Evolutionary conservation across 2,113 vertebrate genomes (phyloP), one percentile per base, ranked within the genome.

Genomic region (Cariama cristata): DNA sequence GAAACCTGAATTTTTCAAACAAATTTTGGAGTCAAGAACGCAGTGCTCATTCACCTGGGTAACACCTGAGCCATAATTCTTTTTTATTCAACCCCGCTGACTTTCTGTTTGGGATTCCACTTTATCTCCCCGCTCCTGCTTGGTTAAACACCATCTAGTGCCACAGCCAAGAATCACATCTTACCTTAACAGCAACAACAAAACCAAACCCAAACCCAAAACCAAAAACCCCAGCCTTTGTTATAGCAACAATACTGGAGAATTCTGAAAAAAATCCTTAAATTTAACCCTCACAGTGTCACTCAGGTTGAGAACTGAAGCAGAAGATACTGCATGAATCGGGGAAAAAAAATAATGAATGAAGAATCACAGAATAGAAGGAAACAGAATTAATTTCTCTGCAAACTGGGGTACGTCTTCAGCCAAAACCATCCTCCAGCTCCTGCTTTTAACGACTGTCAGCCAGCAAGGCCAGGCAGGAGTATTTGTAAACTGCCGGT

Each of bases 121-220:
- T 60, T 81, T 56, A 56, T 55, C 33, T 81, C 21, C 19, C 8
- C 0, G 0, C 20, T 92, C 47, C 44, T 72, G 9, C 73, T 84
- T 59, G 26, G 72, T 88, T 90, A 66, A 96, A 90, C 75, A 80
- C 82, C 58, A 88, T 63, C 75, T 92, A 93, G 88, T 63, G 88
- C 63, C 75, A 63, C 23, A 76, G 50, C 47, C 75, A 59, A 90
- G 59, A 92, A 97, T 74, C 79, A 16, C 79, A 90, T 12, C 53
- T 45, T 42, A 6, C 1, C 14, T 24, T 26, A 59, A 21, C 11
- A 56, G 12, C 9, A 27, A 19, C 4, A 45, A 21, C 33, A 44
- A 45, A 17, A 71, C 27, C 8, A 24, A 21, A 42, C 11, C 4
- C 9, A 21, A 62, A 22, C n/a, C 33, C 22, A 19, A 35, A 42